Base-by-base conservation (phyloP, 2,888 invertebrate genomes). In the Amorpha juglandis region DNA sequence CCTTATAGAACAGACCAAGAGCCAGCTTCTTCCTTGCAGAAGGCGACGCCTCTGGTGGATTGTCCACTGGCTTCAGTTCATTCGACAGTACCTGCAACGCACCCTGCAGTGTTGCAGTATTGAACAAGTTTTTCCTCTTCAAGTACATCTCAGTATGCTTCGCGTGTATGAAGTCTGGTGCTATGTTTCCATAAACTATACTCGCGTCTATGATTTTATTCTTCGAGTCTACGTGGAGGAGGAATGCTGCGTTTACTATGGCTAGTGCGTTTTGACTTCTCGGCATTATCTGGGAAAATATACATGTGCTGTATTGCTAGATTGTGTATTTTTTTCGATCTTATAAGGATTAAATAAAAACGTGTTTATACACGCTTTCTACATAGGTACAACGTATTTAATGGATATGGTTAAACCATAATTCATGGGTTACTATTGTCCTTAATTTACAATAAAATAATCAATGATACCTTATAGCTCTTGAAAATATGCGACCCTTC, bases 1-100 rank as follows among this genome's bases (percentile, higher is more conserved):
- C 97, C 94, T 97, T 98, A 82, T 97, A 98, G 76, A 98, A 96
- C 1, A 98, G 88, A 16, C 96, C 94, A 66, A 96, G 90, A 0
- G 97, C 96, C 35, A 98, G 84, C 62, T 94, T 94, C 77, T 95
- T 96, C 27, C 98, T 93, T 74, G 95, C 96, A 58, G 93, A 94
- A 0, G 96, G 95, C 0, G 95, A 94, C 0, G 96, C 95, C 78
- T 97, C 95, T 0, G 96, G 95, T 0, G 95, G 92, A 48, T 94
- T 90, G 48, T 92, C 85, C 67, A 95, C 95, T 0, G 97, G 96
- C 4, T 88, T 75, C 0, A 98, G 73, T 83, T 98, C 97, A 0
- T 79, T 71, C 4, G 89, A 83, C 62, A 97, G 81, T 8, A 89
- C 79, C 0, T 88, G 81, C 6, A 96, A 79, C 0, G 95, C 95